These are phyloP conservation scores for Rhingia campestris DNA, from an alignment of 2,888 invertebrate genomes.

Conservation along the genomic window DNA sequence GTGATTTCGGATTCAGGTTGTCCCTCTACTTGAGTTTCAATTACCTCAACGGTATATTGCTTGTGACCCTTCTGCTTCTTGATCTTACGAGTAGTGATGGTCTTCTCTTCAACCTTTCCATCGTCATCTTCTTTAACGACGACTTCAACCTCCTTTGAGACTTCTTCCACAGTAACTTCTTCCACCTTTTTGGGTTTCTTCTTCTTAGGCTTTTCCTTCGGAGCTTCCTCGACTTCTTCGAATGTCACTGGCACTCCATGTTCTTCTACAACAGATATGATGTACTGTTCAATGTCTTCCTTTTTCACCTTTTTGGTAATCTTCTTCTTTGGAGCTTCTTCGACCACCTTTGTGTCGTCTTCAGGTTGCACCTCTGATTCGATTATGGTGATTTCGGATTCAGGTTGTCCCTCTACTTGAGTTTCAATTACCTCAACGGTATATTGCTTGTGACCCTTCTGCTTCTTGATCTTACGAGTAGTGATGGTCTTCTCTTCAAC, in stretches of 20 bases:
- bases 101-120: slow-evolving; percentile 80
- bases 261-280: slow-evolving; percentile 79
- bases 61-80: slow-evolving; percentile 83
- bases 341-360: slow-evolving; percentile 38
- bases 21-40: slow-evolving; percentile 82
- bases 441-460: slow-evolving; percentile 82
- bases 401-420: slow-evolving; percentile 81
- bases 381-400: slow-evolving; percentile 81
- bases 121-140: slow-evolving; percentile 77
- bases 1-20: slow-evolving; percentile 81
- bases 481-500: slow-evolving; percentile 81
- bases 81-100: slow-evolving; percentile 83
- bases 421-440: slow-evolving; percentile 83
- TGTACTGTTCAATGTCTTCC: slow-evolving; percentile 78
- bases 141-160: slow-evolving; percentile 77
- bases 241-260: slow-evolving; percentile 75
- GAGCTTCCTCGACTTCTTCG: slow-evolving; percentile 43
- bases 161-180: slow-evolving; percentile 73
- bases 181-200: slow-evolving; percentile 75
- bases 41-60: slow-evolving; percentile 83
- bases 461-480: slow-evolving; percentile 83
- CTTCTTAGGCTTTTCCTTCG: slow-evolving; percentile 66
- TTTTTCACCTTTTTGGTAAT: slow-evolving; percentile 77
- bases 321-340: slow-evolving; percentile 74
- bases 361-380: slow-evolving; percentile 79